Base-by-base conservation (phyloP, 2,888 invertebrate species). In the Catocala sponsa region DNA sequence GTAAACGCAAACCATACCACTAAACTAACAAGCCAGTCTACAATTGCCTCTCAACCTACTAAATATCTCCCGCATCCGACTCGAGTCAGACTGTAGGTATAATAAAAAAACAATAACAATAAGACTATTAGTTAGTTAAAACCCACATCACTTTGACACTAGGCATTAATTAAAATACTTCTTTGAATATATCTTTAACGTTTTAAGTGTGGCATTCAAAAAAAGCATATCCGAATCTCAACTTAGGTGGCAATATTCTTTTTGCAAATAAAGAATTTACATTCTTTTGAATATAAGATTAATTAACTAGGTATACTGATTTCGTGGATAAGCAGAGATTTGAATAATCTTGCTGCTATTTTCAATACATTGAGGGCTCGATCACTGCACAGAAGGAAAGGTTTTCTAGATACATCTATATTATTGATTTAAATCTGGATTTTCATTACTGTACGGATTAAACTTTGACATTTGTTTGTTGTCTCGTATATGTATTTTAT, bases 111-210 rank as follows among this genome's bases (percentile, higher is more conserved):
- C 53, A 65, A 60, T 48, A 65, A 43, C 65, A 72, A 65, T 54
- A 64, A 71, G 56, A 63, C 63, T 53, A 62, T 70, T 70, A 53
- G 56, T 60, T 74, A 56, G 64, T 55, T 76, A 73, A 50, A 74
- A 77, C 76, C 76, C 70, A 74, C 65, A 77, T 76, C 76, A 77
- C 10, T 60, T 75, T 68, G 77, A 76, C 75, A 77, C 74, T 74
- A 74, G 77, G 50, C 68, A 49, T 63, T 76, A 70, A 76, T 76
- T 77, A 77, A 76, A 77, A 77, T 77, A 72, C 74, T 65, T 77
- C 77, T 65, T 65, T 68, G 77, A 63, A 69, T 62, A 68, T 55
- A 53, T 59, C 63, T 58, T 55, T 55, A 52, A 59, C 53, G 52
- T 49, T 60, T 61, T 60, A 63, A 69, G 60, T 72, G 55, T 70